Base-by-base conservation (phyloP, 1,140 invertebrate genomes). In the Harpegnathos saltator region DNA sequence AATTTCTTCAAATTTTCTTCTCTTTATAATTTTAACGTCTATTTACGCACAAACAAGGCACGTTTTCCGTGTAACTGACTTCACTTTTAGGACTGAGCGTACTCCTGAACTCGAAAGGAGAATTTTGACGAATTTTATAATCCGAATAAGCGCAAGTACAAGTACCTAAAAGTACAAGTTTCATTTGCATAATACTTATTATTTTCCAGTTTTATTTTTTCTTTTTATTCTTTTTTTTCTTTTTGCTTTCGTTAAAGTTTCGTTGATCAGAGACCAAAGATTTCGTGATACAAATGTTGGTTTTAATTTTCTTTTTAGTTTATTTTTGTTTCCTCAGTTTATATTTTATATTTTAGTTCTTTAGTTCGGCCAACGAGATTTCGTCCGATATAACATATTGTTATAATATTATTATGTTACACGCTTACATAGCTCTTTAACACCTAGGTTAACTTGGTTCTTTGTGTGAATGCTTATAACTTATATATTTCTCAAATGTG, bases 241-340 rank as follows among this genome's bases (percentile, higher is more conserved):
- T 68, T 22, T 71, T 62, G 29, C 11, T 84, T 71, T 82, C 50
- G 44, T 84, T 50, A 44, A 44, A 1, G 38, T 44, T 44, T 78
- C 59, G 33, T 26, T 5, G 61, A 19, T 75, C 50, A 33, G 58
- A 22, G 14, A 50, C 44, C 17, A 75, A 63, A 1, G 22, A 44
- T 78, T 29, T 56, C 38, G 7, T 56, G 54, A 9, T 78, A 9
- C 12, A 54, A 48, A 61, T 65, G 0, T 38, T 68, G 38, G 14
- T 68, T 68, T 24, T 54, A 66, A 68, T 54, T 44, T 44, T 3
- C 7, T 33, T 33, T 33, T 3, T 24, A n/a, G n/a, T n/a, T n/a
- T n/a, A n/a, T n/a, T n/a, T n/a, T n/a, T n/a, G n/a, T n/a, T n/a
- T n/a, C n/a, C 59, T 3, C 56, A 5, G 11, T 69, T 78, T 68